Percentiles rank a stretch among this genome's conserved stretches.
Conservation (phyloP, 1,140 invertebrate species). For the Drosophila neocordata region DNA sequence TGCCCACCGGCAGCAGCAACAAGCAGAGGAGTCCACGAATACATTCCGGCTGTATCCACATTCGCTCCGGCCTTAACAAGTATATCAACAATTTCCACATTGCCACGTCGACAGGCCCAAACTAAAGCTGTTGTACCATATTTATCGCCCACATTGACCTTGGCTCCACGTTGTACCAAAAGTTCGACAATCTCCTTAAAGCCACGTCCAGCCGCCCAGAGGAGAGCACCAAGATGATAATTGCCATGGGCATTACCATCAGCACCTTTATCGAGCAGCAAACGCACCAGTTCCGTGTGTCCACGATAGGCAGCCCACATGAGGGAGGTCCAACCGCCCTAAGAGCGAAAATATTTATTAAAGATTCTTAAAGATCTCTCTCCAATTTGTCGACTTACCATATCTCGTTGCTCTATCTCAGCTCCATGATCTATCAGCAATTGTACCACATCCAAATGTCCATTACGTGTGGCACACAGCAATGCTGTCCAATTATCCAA, state of each 20-base stretch:
- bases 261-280: conserved; percentile 94
- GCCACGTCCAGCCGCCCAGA: conserved; percentile 97
- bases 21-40: conserved; percentile 97
- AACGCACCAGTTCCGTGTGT: conserved; percentile 89
- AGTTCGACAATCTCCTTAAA: conserved; percentile 92
- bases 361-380: too few relatives aligned
- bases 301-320: conserved; percentile 99
- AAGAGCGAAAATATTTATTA: neutral
- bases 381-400: conserved; percentile 86
- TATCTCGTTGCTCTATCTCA: conserved; percentile 94
- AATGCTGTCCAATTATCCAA: conserved; percentile 97
- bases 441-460: conserved; percentile 91
- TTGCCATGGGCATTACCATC: conserved; percentile 98
- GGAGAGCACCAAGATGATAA: conserved; percentile 92
- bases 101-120: conserved; percentile 97
- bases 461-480: conserved; percentile 95
- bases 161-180: conserved; percentile 92
- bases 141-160: conserved; percentile 96
- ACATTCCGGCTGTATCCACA: conserved; percentile 87
- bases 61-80: conserved; percentile 90
- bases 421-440: conserved; percentile 94
- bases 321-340: conserved; percentile 98
- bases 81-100: conserved; percentile 92
- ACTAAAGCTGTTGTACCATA: conserved; percentile 98
- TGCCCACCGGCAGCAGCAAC: conserved; percentile 91